Evolutionary conservation across 2,797 vertebrate species (phyloP), one percentile per base, ranked within the genome.

Genomic region (Pelochelys cantorii): DNA sequence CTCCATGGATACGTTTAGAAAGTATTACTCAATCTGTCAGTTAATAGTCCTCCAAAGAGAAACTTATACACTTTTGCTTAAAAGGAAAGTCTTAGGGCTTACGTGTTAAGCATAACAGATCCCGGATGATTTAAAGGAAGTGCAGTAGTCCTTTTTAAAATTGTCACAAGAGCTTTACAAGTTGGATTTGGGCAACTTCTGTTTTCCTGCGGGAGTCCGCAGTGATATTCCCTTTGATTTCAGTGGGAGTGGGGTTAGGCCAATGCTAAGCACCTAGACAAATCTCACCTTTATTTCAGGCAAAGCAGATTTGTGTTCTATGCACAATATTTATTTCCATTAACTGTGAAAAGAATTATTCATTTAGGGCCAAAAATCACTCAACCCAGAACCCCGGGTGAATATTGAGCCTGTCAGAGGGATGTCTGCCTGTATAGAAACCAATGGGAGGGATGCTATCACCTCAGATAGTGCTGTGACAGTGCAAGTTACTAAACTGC

Each of bases 1-100:
- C 85, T 96, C 71, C 74, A 78, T 0, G 0, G 83, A 13, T 95
- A 96, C 94, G 93, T 96, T 95, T 97, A 95, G 95, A 97, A 96
- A 77, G 62, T 71, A 11, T 48, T 95, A 59, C 77, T 91, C 57
- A 56, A 91, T 86, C 65, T 88, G 77, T 81, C 71, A 71, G 79
- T 85, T 93, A 95, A 89, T 77, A 89, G 85, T 13, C 57, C 74
- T 75, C 93, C 84, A 86, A 92, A 90, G 90, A 95, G 29, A 87
- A 52, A 88, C 83, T 4, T 1, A 5, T 91, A 94, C 96, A 93
- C 86, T 85, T 91, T 92, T 86, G 71, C 56, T 94, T 90, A 86
- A 88, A 91, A 79, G 31, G 37, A 34, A 94, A 93, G 92, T 91
- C 77, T n/a, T 86, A 84, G 87, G 77, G 56, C 17, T 83, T 87